A percentile compares a stretch with the other conserved stretches of the same genome.
phyloP scores from a whole-genome alignment of 2,113 vertebrate species.

The Vulpes ferrilata region DNA sequence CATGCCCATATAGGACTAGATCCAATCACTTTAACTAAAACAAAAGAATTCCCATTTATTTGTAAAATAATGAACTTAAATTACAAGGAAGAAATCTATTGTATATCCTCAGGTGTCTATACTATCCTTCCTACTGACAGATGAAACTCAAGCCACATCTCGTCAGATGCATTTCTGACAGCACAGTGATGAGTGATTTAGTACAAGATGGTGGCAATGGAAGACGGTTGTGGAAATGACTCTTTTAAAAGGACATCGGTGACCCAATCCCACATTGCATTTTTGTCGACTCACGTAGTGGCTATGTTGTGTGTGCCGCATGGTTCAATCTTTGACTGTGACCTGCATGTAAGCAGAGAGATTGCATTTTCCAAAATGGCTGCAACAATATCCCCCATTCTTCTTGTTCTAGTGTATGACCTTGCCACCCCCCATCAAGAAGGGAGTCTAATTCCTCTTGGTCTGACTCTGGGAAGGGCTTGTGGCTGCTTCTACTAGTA shows the following conservation, averaged over 20 bases:
- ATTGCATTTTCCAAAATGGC: not conserved
- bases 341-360: not conserved
- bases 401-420: not conserved
- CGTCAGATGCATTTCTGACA: not conserved
- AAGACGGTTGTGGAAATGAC: not conserved
- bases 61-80: constrained; percentile 18
- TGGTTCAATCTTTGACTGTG: not conserved
- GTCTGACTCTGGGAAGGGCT: not conserved
- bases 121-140: not conserved
- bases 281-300: not conserved
- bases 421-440: not conserved
- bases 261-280: not conserved
- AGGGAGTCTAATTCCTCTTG: not conserved
- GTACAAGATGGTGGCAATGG: not conserved
- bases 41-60: not conserved
- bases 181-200: not conserved
- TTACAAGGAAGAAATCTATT: not conserved
- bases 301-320: not conserved
- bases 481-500: not conserved
- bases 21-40: not conserved
- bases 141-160: not conserved
- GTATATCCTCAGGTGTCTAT: not conserved
- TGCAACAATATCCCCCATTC: not conserved
- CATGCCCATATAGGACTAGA: not conserved
- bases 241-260: constrained; percentile 7